Evolutionary conservation across 1,140 invertebrate genomes (phyloP).

Genomic region (Drosophila melanogaster): Release_6_plus_ISO1_MT NT_037436.4:200501-201000

Average conservation of each 20-base stretch:
- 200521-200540: slow-evolving; percentile 55
- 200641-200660: slow-evolving; percentile 49
- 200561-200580: slow-evolving; percentile 89
- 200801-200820: slow-evolving; percentile 94
- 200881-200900: slow-evolving; percentile 98
- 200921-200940: slow-evolving; percentile 97
- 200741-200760: slow-evolving; percentile 53
- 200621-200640: slow-evolving; percentile 58
- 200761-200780: slow-evolving; percentile 96
- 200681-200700: slow-evolving; percentile 25
- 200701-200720: slow-evolving; percentile 34
- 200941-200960: slow-evolving; percentile 95
- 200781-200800: slow-evolving; percentile 96
- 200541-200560: slow-evolving; percentile 86
- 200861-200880: slow-evolving; percentile 97
- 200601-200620: slow-evolving; percentile 88
- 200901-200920: slow-evolving; percentile 99
- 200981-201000: slow-evolving; percentile 96
- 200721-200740: slow-evolving; percentile 31
- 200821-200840: slow-evolving; percentile 97
- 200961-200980: slow-evolving; percentile 94
- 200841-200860: slow-evolving; percentile 98
- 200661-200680: slow-evolving; percentile 71
- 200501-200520: slow-evolving; percentile 67
- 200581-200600: slow-evolving; percentile 87